phyloP scores from a whole-genome alignment of 2,113 vertebrate species.

The Chiloscyllium plagiosum region DNA sequence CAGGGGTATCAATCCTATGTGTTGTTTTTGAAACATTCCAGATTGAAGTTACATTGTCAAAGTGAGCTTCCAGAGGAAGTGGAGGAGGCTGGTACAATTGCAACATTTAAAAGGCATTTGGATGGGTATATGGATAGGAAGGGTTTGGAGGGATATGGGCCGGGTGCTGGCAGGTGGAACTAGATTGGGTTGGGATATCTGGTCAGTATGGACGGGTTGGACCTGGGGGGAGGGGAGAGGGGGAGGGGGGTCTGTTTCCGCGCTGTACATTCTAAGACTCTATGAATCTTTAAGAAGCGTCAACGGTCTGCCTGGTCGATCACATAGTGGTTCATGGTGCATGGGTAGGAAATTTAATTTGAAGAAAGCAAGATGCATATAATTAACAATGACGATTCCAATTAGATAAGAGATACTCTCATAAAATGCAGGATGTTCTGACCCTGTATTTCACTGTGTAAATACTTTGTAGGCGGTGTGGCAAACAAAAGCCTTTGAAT shows the following conservation, averaged over 20 bases:
- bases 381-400: neutral
- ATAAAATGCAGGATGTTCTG: neutral
- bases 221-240: no score
- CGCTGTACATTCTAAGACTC: no score
- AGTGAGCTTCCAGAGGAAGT: no score
- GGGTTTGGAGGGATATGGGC: no score
- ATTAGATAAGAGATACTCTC: neutral
- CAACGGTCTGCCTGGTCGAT: neutral
- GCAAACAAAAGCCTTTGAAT: neutral
- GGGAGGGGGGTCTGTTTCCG: no score
- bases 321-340: neutral
- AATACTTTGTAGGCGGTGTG: neutral
- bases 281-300: neutral
- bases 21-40: neutral
- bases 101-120: no score
- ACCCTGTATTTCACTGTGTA: neutral
- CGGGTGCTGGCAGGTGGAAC: no score
- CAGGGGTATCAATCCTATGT: neutral
- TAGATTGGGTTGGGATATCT: no score
- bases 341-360: neutral
- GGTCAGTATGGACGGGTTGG: no score
- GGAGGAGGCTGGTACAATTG: no score
- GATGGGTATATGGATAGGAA: no score
- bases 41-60: neutral
- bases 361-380: neutral